Conservation (phyloP, 2,888 invertebrate species). For the Xanthia icteritia region DNA sequence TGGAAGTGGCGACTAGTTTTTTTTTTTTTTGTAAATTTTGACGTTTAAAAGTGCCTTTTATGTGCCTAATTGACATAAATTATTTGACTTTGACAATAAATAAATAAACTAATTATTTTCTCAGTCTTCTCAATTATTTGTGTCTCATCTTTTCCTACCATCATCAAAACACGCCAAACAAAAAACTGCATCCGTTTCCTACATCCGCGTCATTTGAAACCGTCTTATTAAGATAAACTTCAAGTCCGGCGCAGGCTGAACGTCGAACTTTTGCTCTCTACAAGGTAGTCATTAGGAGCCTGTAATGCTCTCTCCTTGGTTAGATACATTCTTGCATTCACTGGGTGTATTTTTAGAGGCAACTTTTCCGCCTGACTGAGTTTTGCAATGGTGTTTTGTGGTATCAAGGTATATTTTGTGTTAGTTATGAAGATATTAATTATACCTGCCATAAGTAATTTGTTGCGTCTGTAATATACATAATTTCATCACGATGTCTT, state of each 20-base stretch:
- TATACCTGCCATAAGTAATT: no score
- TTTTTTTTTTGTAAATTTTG: no score
- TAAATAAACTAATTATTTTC: no score
- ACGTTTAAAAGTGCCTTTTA: no score
- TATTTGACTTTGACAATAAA: no score
- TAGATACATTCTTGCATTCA: conserved; percentile 55
- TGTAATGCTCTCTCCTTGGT: conserved; percentile 59
- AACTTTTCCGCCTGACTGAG: conserved; percentile 45
- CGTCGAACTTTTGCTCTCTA: conserved; percentile 82
- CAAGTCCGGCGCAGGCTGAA: conserved; percentile 71
- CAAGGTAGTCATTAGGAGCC: conserved; percentile 83
- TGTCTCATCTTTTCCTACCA: neutral
- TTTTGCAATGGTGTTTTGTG: conserved; percentile 14
- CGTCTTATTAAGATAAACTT: conserved; percentile 83
- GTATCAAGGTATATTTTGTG: neutral
- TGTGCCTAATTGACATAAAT: no score
- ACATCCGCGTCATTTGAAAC: conserved; percentile 71
- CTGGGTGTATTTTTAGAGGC: conserved; percentile 49
- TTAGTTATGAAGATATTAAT: neutral
- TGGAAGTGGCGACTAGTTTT: no score
- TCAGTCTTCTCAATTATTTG: neutral
- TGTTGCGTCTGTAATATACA: no score
- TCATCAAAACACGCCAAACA: conserved; percentile 4
- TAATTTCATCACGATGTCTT: no score
- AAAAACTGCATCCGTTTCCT: conserved; percentile 26